These are phyloP conservation scores for Orientallactaga bullata DNA, from an alignment of 2,113 vertebrate species.

Conservation along the genomic window DNA sequence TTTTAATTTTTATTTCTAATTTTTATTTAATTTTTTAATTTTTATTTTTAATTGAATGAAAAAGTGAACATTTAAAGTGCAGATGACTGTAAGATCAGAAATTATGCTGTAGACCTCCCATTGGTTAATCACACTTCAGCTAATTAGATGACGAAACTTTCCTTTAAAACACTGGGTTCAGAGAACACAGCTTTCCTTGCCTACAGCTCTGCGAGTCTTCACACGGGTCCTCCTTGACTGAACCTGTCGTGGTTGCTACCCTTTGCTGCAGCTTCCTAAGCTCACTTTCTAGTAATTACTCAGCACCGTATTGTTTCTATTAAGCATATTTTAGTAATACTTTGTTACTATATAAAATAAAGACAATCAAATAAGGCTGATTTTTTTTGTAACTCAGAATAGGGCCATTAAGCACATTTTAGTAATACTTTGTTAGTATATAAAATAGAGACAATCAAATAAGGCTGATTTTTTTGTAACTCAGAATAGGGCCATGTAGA, in stretches of 20 bases:
- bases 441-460: conserved; percentile 70
- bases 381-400: conserved; percentile 46
- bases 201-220: background rate
- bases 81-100: background rate
- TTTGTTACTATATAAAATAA: background rate
- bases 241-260: conserved; percentile 57
- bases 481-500: conserved; percentile 40
- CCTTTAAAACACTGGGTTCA: conserved; percentile 34
- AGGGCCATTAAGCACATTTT: conserved; percentile 66
- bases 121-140: conserved; percentile 26
- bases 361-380: conserved; percentile 62
- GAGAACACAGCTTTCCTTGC: background rate
- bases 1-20: background rate
- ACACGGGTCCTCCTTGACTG: conserved; percentile 27
- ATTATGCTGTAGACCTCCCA: background rate
- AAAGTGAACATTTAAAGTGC: background rate
- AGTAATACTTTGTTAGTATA: conserved; percentile 56
- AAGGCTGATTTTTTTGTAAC: conserved; percentile 44
- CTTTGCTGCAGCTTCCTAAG: conserved; percentile 60
- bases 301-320: conserved; percentile 49
- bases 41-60: background rate
- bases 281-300: conserved; percentile 64
- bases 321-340: conserved; percentile 65
- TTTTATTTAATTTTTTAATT: too few relatives aligned
- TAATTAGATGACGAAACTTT: conserved; percentile 18